Evolutionary conservation across 2,888 invertebrate genomes (phyloP).

Genomic region (Desoria tigrina): DNA sequence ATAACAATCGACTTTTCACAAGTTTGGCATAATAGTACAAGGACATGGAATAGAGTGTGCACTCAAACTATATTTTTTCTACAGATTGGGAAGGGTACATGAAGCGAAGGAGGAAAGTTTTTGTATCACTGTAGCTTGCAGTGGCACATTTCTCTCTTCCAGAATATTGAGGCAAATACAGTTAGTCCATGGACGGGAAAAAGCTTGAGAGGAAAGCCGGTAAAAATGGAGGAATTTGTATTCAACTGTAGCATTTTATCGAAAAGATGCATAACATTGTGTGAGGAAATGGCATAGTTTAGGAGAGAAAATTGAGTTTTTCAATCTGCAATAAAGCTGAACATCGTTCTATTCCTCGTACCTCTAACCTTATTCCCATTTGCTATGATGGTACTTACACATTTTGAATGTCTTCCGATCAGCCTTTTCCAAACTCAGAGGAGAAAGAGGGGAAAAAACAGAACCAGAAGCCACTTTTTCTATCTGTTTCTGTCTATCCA

Average conservation of each 20-base stretch:
- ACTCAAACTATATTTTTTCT: background rate
- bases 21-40: conserved; percentile 18
- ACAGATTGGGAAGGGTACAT: background rate
- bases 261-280: conserved; percentile 52
- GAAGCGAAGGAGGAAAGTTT: conserved; percentile 1
- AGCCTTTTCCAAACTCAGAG: conserved; percentile 17
- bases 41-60: conserved; percentile 9
- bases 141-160: too few species aligned
- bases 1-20: conserved; percentile 40
- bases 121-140: too few species aligned
- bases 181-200: background rate
- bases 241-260: conserved; percentile 51
- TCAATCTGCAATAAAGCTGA: conserved; percentile 54
- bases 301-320: conserved; percentile 54
- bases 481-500: conserved; percentile 12
- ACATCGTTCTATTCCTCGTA: conserved; percentile 9
- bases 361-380: conserved; percentile 12
- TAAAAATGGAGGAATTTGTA: conserved; percentile 53
- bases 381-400: conserved; percentile 22
- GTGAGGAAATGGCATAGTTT: conserved; percentile 53
- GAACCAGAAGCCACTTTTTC: conserved; percentile 11
- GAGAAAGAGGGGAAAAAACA: background rate
- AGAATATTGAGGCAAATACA: background rate
- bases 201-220: background rate
- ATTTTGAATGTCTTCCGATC: conserved; percentile 24